Conservation (phyloP, 1,140 invertebrate genomes). For the Drosophila sproati region DNA sequence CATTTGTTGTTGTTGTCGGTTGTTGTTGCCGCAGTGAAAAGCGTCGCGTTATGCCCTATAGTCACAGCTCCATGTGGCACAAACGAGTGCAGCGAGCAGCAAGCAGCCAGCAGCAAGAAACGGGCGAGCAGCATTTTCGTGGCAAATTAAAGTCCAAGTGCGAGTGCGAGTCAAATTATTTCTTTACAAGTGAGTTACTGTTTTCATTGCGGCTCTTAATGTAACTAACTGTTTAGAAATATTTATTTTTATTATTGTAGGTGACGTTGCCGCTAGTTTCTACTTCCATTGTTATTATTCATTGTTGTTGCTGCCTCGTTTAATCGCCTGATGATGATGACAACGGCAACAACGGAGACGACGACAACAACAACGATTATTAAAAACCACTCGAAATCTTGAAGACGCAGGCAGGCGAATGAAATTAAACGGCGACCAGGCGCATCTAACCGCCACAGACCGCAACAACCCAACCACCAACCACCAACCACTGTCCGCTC, state of each 20-base stretch:
- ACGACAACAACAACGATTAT: constrained; percentile 54
- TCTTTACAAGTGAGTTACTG: constrained; percentile 82
- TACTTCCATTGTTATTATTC: constrained; percentile 27
- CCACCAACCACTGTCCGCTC: constrained; percentile 19
- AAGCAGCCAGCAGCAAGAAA: constrained; percentile 7
- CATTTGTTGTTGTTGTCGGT: background rate
- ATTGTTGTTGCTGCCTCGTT: constrained; percentile 69
- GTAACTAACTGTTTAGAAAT: constrained; percentile 83
- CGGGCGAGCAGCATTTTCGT: constrained; percentile 50
- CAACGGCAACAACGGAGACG: constrained; percentile 32
- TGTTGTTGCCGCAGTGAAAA: constrained; percentile 23
- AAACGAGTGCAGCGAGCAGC: constrained; percentile 45
- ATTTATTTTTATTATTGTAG: constrained; percentile 65
- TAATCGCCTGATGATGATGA: constrained; percentile 70
- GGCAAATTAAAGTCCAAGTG: constrained; percentile 82
- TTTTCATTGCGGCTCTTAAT: constrained; percentile 82
- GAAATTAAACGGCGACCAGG: constrained; percentile 65
- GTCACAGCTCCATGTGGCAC: constrained; percentile 47
- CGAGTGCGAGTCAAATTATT: constrained; percentile 82
- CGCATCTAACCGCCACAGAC: constrained; percentile 66
- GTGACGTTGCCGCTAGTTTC: constrained; percentile 47
- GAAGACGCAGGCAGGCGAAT: constrained; percentile 43
- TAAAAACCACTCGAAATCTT: constrained; percentile 74
- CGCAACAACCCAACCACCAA: constrained; percentile 18
- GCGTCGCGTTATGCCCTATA: constrained; percentile 48